Evolutionary conservation across 2,888 invertebrate species (phyloP).

Genomic region (Ophonus ardosiacus): DNA sequence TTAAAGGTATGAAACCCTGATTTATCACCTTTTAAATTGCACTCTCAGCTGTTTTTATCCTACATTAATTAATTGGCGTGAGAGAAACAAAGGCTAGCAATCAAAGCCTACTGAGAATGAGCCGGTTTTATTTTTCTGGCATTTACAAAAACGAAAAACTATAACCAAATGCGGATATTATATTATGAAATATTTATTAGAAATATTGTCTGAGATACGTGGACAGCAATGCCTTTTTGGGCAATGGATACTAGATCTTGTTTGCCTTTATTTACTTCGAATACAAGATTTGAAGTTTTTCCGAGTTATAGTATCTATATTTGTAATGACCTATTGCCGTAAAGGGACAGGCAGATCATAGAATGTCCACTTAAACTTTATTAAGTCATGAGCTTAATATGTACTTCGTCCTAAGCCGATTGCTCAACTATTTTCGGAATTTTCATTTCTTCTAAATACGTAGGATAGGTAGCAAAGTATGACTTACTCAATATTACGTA

Average conservation of each 20-base stretch:
- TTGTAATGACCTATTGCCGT: not conserved
- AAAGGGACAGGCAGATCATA: not conserved
- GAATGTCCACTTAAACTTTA: not conserved
- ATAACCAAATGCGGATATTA: conserved; percentile 52
- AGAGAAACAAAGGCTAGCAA: conserved; percentile 33
- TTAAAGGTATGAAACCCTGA: not conserved
- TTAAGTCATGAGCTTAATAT: not conserved
- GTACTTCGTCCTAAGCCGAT: not conserved
- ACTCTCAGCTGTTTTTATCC: conserved; percentile 12
- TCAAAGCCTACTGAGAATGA: conserved; percentile 6
- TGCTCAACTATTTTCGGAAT: not conserved
- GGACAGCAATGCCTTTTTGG: conserved; percentile 26
- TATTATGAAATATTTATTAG: conserved; percentile 55
- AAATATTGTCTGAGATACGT: conserved; percentile 40
- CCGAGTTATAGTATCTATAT: conserved; percentile 3
- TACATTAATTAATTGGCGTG: conserved; percentile 34
- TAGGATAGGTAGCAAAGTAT: not conserved
- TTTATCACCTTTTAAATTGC: conserved; percentile 12
- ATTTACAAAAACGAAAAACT: conserved; percentile 38
- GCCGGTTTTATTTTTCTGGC: conserved; percentile 48
- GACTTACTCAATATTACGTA: not conserved
- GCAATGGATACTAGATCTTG: conserved; percentile 43
- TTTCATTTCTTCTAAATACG: not conserved
- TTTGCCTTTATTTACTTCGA: conserved; percentile 26
- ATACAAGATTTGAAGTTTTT: conserved; percentile 4